Conservation (phyloP, 30 jellyfish, hydroid and myxozoan genomes). For the Catostylus mosaicus region DNA sequence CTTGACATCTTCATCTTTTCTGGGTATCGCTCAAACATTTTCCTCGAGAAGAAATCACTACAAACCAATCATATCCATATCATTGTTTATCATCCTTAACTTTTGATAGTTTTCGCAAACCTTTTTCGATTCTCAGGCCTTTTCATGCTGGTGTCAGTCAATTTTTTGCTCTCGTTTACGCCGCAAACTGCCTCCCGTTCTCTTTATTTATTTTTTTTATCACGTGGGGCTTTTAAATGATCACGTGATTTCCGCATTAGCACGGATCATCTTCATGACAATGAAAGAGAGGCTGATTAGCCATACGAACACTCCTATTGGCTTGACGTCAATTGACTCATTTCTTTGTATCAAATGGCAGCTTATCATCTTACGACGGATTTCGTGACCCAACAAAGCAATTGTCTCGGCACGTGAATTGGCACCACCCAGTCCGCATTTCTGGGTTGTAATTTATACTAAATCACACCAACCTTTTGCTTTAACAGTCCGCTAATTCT, state of each 20-base stretch:
- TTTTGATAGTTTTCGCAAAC: too few relatives aligned
- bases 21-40: too few relatives aligned
- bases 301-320: not conserved
- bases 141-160: not conserved
- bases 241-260: constrained; percentile 7
- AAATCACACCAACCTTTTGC: too few relatives aligned
- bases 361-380: not conserved
- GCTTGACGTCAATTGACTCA: not conserved
- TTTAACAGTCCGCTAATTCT: too few relatives aligned
- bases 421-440: not conserved
- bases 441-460: not conserved
- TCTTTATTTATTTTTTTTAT: not conserved
- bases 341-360: not conserved
- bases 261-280: not conserved
- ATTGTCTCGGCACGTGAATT: too few relatives aligned
- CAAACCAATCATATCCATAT: too few relatives aligned
- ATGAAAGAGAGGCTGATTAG: not conserved
- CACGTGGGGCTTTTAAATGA: not conserved
- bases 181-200: not conserved
- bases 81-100: too few relatives aligned
- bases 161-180: not conserved
- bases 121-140: too few relatives aligned
- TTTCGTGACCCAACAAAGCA: not conserved
- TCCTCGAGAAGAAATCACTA: too few relatives aligned
- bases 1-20: too few relatives aligned